These are phyloP conservation scores for Cariama cristata DNA, from an alignment of 2,113 vertebrate species.

Conservation along the genomic window DNA sequence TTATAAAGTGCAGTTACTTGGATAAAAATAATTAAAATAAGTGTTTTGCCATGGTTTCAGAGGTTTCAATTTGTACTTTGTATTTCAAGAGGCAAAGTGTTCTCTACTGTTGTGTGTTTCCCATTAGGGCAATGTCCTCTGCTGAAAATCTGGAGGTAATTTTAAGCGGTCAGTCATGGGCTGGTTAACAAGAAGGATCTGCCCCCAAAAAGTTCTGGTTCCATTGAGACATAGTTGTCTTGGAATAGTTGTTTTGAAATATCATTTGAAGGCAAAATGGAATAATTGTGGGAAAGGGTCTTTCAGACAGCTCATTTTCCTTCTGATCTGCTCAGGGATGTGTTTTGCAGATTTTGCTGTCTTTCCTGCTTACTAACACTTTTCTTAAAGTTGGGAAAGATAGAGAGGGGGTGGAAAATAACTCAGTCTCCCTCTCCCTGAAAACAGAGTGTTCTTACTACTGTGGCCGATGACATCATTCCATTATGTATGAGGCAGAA, in stretches of 20 bases:
- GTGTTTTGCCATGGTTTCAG: not conserved
- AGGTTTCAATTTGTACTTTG: not conserved
- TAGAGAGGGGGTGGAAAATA: not conserved
- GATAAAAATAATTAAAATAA: constrained; percentile 1
- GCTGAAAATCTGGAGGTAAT: constrained; percentile 63
- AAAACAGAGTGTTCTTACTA: constrained; percentile 17
- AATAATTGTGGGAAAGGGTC: constrained; percentile 34
- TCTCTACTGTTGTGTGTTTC: constrained; percentile 36
- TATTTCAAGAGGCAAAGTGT: not conserved
- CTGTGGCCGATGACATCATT: not conserved
- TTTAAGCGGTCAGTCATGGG: constrained; percentile 45
- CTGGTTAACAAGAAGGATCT: constrained; percentile 46
- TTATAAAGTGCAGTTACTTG: not conserved
- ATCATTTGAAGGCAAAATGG: constrained; percentile 31
- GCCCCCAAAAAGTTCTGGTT: constrained; percentile 24
- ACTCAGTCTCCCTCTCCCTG: not conserved
- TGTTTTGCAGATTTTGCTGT: constrained; percentile 11
- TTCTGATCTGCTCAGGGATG: not conserved
- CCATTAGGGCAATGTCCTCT: constrained; percentile 45
- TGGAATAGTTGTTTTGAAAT: constrained; percentile 49
- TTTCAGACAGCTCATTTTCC: constrained; percentile 30
- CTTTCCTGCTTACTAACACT: not conserved
- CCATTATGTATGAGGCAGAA: constrained; percentile 30
- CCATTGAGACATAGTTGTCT: constrained; percentile 27
- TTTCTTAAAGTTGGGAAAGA: constrained; percentile 4